Percentiles rank a stretch among this genome's conserved stretches.
phyloP scores from a whole-genome alignment of 2,797 vertebrate genomes.

The Hyperoplus lanceolatus region DNA sequence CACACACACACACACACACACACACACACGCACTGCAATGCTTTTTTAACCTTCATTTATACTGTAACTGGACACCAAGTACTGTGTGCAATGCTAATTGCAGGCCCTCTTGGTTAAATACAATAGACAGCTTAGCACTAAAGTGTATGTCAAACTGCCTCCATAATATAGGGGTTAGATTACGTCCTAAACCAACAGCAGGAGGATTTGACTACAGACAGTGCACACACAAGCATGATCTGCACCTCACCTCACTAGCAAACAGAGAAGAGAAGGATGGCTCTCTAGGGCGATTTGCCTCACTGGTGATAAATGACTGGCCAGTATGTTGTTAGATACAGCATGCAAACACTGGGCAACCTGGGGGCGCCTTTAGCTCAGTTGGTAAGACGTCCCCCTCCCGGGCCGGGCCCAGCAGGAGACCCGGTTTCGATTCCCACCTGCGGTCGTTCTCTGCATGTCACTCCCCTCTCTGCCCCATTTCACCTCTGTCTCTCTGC shows the following conservation, averaged over 20 bases:
- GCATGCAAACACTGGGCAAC: slow-evolving; percentile 11
- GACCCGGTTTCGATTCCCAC: too few relatives aligned
- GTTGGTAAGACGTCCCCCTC: too few relatives aligned
- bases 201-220: neutral
- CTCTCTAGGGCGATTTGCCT: neutral
- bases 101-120: neutral
- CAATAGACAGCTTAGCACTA: neutral
- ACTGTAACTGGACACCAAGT: neutral
- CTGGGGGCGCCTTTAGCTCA: too few relatives aligned
- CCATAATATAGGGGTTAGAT: neutral
- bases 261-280: neutral
- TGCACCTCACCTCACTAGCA: neutral
- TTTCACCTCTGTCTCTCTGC: too few relatives aligned
- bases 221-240: neutral
- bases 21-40: neutral
- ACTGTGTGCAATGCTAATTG: neutral
- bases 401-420: too few relatives aligned
- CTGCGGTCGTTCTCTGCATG: too few relatives aligned
- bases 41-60: too few relatives aligned
- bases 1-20: neutral
- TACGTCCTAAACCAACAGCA: neutral
- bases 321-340: slow-evolving; percentile 8
- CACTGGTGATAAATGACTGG: neutral
- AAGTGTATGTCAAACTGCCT: neutral
- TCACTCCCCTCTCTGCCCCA: too few relatives aligned